Evolutionary conservation across 2,797 vertebrate genomes (phyloP).

Genomic region (Champsocephalus esox): DNA sequence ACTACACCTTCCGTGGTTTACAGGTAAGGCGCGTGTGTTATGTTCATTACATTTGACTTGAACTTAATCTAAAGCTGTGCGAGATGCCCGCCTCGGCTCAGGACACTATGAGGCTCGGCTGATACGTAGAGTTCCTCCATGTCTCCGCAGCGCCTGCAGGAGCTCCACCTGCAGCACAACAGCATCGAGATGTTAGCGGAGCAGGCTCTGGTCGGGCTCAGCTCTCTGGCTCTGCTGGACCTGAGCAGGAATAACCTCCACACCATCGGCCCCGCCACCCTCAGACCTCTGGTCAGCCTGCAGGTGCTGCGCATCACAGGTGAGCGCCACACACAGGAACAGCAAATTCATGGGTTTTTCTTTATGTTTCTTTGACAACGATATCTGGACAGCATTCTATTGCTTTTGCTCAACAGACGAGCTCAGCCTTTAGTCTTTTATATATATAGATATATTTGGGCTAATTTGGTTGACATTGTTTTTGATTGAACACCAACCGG

Average conservation of each 20-base stretch:
- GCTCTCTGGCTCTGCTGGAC: slow-evolving; percentile 91
- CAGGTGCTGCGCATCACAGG: slow-evolving; percentile 93
- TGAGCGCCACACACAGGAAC: slow-evolving; percentile 40
- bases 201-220: slow-evolving; percentile 88
- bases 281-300: slow-evolving; percentile 90
- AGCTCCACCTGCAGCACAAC: slow-evolving; percentile 93
- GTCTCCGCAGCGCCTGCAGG: slow-evolving; percentile 89
- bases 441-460: no score
- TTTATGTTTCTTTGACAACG: no score
- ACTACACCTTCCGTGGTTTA: slow-evolving; percentile 90
- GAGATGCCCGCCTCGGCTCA: neutral
- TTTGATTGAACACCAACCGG: no score
- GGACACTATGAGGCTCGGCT: neutral
- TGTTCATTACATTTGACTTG: neutral
- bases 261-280: slow-evolving; percentile 85
- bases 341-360: no score
- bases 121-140: slow-evolving; percentile 1
- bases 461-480: no score
- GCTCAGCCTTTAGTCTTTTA: no score
- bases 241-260: slow-evolving; percentile 91
- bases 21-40: slow-evolving; percentile 79
- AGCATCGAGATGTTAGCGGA: slow-evolving; percentile 88
- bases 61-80: neutral
- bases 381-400: no score
- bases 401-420: no score